Evolutionary conservation across 2,797 vertebrate genomes (phyloP).

Genomic region (Amblyopsis hoosieri): DNA sequence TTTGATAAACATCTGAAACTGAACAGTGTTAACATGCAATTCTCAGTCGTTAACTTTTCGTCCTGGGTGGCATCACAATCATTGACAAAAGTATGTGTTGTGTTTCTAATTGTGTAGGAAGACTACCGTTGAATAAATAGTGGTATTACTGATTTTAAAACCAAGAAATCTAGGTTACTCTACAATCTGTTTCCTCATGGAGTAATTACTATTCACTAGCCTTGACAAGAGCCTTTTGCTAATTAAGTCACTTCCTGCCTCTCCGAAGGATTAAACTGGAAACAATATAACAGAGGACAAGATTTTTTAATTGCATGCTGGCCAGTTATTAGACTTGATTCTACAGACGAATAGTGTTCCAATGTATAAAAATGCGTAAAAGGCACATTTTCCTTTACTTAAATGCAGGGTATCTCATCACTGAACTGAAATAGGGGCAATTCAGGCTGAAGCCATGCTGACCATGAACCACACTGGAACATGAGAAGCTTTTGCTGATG

Average conservation of each 20-base stretch:
- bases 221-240: conserved; percentile 4
- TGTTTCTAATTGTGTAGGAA: conserved; percentile 18
- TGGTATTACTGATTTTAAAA: conserved; percentile 5
- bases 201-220: conserved; percentile 19
- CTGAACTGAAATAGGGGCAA: not conserved
- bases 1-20: not conserved
- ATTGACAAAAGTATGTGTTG: not conserved
- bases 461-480: not conserved
- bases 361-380: not conserved
- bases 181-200: conserved; percentile 4
- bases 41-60: not conserved
- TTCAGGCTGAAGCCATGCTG: not conserved
- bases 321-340: not conserved
- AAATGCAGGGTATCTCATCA: not conserved
- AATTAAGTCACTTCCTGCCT: conserved; percentile 4
- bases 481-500: conserved; percentile 1
- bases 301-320: not conserved
- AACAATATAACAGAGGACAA: conserved; percentile 2
- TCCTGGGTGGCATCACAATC: not conserved
- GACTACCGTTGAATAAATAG: conserved; percentile 6
- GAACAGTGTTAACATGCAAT: not conserved
- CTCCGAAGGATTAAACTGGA: not conserved
- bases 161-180: conserved; percentile 1
- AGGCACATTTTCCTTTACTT: not conserved
- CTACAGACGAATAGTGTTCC: not conserved